Percentiles rank a stretch among this genome's conserved stretches.
Conservation (phyloP, 2,113 vertebrate species). For the Psammodynastes pulverulentus region DNA sequence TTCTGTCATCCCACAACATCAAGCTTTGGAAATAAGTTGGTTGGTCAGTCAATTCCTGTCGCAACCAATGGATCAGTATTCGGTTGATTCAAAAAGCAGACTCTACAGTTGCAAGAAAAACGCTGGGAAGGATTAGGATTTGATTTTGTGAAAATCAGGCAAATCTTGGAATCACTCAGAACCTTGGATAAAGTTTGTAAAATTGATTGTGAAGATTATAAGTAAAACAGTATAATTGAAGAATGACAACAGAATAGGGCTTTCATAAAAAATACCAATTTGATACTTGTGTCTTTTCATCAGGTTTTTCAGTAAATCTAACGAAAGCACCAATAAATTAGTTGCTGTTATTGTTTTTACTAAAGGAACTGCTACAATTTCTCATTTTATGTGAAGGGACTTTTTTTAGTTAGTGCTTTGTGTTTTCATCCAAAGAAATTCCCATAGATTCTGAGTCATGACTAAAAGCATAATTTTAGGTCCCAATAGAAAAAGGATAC, state of each 20-base stretch:
- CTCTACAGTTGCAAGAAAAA: too few species aligned
- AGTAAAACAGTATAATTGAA: background rate
- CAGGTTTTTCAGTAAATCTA: background rate
- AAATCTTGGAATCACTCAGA: background rate
- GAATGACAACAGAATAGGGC: background rate
- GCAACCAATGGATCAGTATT: too few species aligned
- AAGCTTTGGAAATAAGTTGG: too few species aligned
- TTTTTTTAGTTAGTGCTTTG: background rate
- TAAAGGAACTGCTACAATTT: background rate
- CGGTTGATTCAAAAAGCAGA: too few species aligned
- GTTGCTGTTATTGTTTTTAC: background rate
- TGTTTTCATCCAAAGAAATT: background rate
- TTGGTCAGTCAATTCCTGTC: too few species aligned
- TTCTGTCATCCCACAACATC: too few species aligned
- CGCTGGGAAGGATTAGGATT: too few species aligned
- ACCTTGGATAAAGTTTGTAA: background rate
- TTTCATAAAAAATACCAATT: background rate
- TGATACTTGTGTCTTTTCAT: background rate
- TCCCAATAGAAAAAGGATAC: background rate
- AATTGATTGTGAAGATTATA: background rate
- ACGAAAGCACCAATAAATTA: background rate
- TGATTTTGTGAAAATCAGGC: background rate
- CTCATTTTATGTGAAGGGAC: background rate
- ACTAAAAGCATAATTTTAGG: background rate
- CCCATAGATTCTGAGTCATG: too few species aligned